These are phyloP conservation scores for Anseranas semipalmata DNA, from an alignment of 2,113 vertebrate genomes.

Conservation along the genomic window DNA sequence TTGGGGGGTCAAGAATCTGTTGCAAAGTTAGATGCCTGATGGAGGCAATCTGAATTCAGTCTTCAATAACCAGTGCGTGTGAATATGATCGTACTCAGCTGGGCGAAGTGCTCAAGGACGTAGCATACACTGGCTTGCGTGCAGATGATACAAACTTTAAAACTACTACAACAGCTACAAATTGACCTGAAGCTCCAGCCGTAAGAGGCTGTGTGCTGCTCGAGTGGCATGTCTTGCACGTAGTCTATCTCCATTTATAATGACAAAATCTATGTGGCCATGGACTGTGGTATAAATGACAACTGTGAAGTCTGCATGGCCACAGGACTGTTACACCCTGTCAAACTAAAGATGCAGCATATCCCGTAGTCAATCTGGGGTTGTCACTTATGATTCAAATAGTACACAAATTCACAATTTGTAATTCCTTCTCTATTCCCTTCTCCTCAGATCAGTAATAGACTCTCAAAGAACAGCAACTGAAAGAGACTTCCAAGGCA, in stretches of 20 bases:
- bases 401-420: not conserved
- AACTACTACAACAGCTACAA: not conserved
- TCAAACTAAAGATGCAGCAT: constrained; percentile 13
- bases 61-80: not conserved
- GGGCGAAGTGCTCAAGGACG: not conserved
- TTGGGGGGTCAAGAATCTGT: not conserved
- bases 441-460: constrained; percentile 43
- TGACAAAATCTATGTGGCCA: not conserved
- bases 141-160: not conserved
- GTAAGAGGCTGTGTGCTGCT: not conserved
- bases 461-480: not conserved
- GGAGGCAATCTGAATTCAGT: not conserved
- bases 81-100: not conserved
- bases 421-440: constrained; percentile 23
- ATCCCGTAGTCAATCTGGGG: not conserved
- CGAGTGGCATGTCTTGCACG: not conserved
- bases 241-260: not conserved
- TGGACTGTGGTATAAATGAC: not conserved
- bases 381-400: constrained; percentile 13
- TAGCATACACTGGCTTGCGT: fast-evolving
- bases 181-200: not conserved
- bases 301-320: constrained; percentile 28
- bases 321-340: constrained; percentile 38
- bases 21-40: not conserved
- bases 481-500: constrained; percentile 34